Evolutionary conservation across 2,888 invertebrate genomes (phyloP).

Genomic region (Idaea biselata): DNA sequence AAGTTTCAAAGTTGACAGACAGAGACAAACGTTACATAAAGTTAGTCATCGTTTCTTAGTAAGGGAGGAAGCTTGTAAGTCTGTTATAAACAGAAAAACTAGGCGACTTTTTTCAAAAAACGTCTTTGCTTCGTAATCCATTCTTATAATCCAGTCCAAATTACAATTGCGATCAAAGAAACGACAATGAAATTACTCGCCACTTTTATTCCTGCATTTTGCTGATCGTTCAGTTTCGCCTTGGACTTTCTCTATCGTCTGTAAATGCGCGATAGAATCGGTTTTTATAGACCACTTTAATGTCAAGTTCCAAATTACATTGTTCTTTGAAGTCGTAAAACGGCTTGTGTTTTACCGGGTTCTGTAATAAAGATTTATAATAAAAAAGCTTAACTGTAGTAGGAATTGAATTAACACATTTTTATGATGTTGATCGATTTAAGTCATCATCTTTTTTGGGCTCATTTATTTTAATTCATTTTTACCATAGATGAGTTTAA

Average conservation of each 20-base stretch:
- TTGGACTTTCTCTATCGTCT: constrained; percentile 3
- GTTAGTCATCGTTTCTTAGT: too few species aligned
- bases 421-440: neutral
- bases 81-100: too few species aligned
- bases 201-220: neutral
- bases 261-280: neutral
- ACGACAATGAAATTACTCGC: neutral
- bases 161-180: neutral
- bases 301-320: constrained; percentile 2
- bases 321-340: constrained; percentile 1
- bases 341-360: neutral
- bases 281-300: constrained; percentile 1
- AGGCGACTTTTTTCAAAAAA: too few species aligned
- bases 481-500: too few species aligned
- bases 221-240: neutral
- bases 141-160: neutral
- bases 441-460: too few species aligned
- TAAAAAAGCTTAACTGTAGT: neutral
- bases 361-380: neutral
- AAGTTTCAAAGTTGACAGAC: too few species aligned
- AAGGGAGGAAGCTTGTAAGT: too few species aligned
- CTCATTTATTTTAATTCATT: too few species aligned
- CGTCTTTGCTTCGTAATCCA: too few species aligned
- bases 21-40: too few species aligned
- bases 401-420: neutral